Evolutionary conservation across 2,888 invertebrate genomes (phyloP).

Genomic region (Drosophila subsilvestris): DNA sequence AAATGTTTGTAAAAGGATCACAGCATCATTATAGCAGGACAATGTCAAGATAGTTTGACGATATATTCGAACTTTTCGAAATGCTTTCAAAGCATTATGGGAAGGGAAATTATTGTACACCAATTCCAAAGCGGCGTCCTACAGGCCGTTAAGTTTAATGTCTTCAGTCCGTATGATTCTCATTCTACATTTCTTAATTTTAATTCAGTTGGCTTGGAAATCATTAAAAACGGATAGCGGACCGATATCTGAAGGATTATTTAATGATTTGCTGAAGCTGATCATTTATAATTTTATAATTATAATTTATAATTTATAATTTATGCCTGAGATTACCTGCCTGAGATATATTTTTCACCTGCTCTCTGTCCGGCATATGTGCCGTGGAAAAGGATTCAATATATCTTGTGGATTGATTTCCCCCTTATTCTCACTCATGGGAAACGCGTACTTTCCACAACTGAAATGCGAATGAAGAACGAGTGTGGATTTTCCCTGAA

Average conservation of each 20-base stretch:
- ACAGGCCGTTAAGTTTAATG: no score
- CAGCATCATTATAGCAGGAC: not conserved
- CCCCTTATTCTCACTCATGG: slow-evolving; percentile 21
- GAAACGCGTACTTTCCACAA: slow-evolving; percentile 61
- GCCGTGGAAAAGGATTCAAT: slow-evolving; percentile 20
- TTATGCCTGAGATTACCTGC: not conserved
- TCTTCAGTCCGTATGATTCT: no score
- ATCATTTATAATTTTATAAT: no score
- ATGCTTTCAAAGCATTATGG: no score
- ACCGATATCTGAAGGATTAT: no score
- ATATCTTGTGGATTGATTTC: not conserved
- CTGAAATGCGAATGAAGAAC: slow-evolving; percentile 69
- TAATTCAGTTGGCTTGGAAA: no score
- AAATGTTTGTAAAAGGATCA: not conserved
- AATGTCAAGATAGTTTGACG: not conserved
- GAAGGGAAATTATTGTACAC: no score
- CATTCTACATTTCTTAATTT: no score
- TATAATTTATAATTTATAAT: not conserved
- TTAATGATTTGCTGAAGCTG: no score
- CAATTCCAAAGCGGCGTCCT: no score
- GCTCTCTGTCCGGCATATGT: slow-evolving; percentile 20
- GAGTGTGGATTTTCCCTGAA: slow-evolving; percentile 69
- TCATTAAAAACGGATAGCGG: no score
- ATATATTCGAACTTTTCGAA: no score
- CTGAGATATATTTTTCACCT: slow-evolving; percentile 54